These are phyloP conservation scores for Drosophila colorata DNA, from an alignment of 2,888 invertebrate species.

Conservation along the genomic window DNA sequence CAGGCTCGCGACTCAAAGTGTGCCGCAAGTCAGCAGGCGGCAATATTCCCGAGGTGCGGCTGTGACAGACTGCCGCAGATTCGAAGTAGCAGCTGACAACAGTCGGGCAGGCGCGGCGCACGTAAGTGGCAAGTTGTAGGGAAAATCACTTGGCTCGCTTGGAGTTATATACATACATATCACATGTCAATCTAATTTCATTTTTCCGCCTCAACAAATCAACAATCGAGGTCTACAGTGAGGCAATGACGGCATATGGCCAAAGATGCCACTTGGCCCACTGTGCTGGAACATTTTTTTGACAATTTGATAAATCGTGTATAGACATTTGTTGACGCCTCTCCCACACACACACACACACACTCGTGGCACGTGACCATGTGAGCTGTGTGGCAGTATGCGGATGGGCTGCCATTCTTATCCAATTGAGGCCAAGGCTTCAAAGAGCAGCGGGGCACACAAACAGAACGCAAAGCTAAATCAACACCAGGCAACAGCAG, in stretches of 20 bases:
- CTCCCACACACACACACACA: constrained; percentile 35
- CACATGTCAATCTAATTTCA: constrained; percentile 81
- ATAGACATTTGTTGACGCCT: constrained; percentile 77
- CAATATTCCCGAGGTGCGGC: constrained; percentile 59
- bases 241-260: constrained; percentile 50
- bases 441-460: constrained; percentile 52
- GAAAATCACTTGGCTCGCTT: constrained; percentile 36
- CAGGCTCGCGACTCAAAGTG: constrained; percentile 29
- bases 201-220: constrained; percentile 73
- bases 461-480: constrained; percentile 58
- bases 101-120: neutral
- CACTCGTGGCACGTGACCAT: constrained; percentile 59
- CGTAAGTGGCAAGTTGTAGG: constrained; percentile 11
- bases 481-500: constrained; percentile 46
- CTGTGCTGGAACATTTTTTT: constrained; percentile 46
- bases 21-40: constrained; percentile 20
- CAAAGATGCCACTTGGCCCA: constrained; percentile 40
- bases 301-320: constrained; percentile 79
- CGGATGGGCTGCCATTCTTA: constrained; percentile 43
- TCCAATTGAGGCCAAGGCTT: constrained; percentile 62
- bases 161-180: constrained; percentile 59
- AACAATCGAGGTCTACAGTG: constrained; percentile 47
- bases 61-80: constrained; percentile 65
- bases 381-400: constrained; percentile 27
- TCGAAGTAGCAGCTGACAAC: constrained; percentile 65